Base-by-base conservation (phyloP, 2,113 vertebrate genomes). In the Neomonachus schauinslandi region DNA sequence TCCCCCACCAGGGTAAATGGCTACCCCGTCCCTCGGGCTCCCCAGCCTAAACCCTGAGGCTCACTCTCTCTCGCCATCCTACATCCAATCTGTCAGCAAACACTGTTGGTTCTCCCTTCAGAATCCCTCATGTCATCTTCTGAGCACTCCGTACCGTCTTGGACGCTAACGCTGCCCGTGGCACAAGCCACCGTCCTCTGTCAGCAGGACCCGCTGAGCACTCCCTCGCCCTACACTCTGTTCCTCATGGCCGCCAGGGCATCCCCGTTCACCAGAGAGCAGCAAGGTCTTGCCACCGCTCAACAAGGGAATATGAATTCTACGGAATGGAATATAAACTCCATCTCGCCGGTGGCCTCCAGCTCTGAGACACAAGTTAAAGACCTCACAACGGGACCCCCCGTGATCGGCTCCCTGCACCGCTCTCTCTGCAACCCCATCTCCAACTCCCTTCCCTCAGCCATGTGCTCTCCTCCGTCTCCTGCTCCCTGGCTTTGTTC, bases 81-180 rank as follows among this genome's bases (percentile, higher is more conserved):
- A 10, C 33, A 28, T 12, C 31, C 46, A 61, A 18, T 53, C 63
- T 85, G 46, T 55, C 42, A 28, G 46, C 18, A 63, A 46, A n/a
- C 10, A 9, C 59, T 18, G 12, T 24, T n/a, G n/a, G 4, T 24
- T 36, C 28, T 15, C 6, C 67, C 67, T 49, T 76, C 67, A 10
- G 33, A 8, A 42, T 9, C 1, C 14, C 36, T 16, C 4, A 2
- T 2, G 21, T 13, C 59, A 24, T 22, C 46, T 0, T 19, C 21
- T 1, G 1, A n/a, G 4, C n/a, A 0, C 63, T 24, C 31, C 14
- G 14, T 14, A 33, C 14, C 7, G 0, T 5, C 49, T 57, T 36
- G 26, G 24, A 22, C 1, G 0, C 53, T 1, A 2, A 12, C 7
- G 4, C 11, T 11, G 4, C 11, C 51, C 13, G 21, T 2, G 13